Evolutionary conservation across 2,888 invertebrate genomes (phyloP), one percentile per base, ranked within the genome.

Genomic region (Acholoe squamosa): DNA sequence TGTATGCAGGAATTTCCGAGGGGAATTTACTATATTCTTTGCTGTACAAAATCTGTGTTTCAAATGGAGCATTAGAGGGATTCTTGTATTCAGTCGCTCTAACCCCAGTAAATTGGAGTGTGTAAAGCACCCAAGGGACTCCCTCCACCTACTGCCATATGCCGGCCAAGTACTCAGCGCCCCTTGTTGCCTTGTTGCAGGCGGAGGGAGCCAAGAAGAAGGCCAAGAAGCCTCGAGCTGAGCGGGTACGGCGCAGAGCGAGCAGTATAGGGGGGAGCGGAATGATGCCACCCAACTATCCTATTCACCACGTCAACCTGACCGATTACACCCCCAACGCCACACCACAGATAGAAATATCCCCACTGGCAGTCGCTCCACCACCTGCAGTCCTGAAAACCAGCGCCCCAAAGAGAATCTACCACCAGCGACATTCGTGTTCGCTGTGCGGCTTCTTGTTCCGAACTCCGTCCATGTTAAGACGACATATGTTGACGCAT

Each of bases 401-500:
- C 22, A 25, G 25, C 5, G 43, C 84, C 22, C 25, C 25, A 84
- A 28, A 77, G 77, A 43, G 43, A 43, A 3, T 7, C 43, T 43
- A 22, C 22, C 80, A 28, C 43, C 76, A 76, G 80, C 16, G 80
- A 0, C 80, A 80, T 22, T 34, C 34, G n/a, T 80, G 80, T 43
- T 16, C 19, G 33, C 34, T 80, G 86, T 86, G 86, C 54, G 86
- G 56, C 54, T 28, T 86, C 19, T 14, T 12, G 31, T 86, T 86
- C 52, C 16, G 86, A 16, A 54, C 33, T 0, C 52, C 52, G 86
- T 56, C 25, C 31, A 54, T 56, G 86, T 52, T 86, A 54, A n/a
- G 56, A n/a, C 86, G 56, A n/a, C 86, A 86, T 54, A 86, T 54
- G 56, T 52, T 86, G 28, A 86, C 52, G 31, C 86, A 86, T 31